Base-by-base conservation (phyloP, 2,888 invertebrate species). In the Drosophila mimetica region DNA sequence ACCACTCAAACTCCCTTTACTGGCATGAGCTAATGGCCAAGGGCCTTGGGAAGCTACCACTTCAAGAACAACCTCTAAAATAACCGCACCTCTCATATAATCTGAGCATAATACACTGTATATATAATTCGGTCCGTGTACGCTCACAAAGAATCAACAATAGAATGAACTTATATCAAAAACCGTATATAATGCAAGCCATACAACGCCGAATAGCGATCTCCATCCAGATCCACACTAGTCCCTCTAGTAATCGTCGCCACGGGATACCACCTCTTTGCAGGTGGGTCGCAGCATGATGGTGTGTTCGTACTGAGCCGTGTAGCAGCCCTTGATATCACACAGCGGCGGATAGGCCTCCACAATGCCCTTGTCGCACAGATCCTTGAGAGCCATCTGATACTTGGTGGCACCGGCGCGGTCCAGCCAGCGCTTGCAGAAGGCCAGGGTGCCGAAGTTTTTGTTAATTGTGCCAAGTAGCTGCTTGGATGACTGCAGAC, bases 231-330 rank as follows among this genome's bases (percentile, higher is more conserved):
- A 8, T 42, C 37, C 47, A 5, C 8, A 8, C 8, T n/a, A n/a
- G 13, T 42, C 18, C 30, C 28, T n/a, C 53, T 89, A 91, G 69
- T 98, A 99, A 92, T 99, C 99, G 74, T 97, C 96, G 30, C 99
- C 99, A 71, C 99, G 95, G 25, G 98, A 98, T 48, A 99, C 96
- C 22, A 99, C 95, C 92, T 99, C 99, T 92, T 99, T 99, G 93
- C 99, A 99, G 0, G 98, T 99, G 41, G 99, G 99, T 86, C 99
- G 94, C 75, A 99, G 93, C 79, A 99, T 95, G 88, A 99, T 96
- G 4, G 99, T 99, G 92, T 99, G 99, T 91, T 99, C 99, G 91
- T 97, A 99, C 93, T 99, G 99, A 44, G 99, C 99, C 0, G 99
- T 99, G 92, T 99, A 99, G 91, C 97, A 98, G 61, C 99, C 99